phyloP scores from a whole-genome alignment of 2,113 vertebrate genomes.

The Nyctereutes procyonoides region DNA sequence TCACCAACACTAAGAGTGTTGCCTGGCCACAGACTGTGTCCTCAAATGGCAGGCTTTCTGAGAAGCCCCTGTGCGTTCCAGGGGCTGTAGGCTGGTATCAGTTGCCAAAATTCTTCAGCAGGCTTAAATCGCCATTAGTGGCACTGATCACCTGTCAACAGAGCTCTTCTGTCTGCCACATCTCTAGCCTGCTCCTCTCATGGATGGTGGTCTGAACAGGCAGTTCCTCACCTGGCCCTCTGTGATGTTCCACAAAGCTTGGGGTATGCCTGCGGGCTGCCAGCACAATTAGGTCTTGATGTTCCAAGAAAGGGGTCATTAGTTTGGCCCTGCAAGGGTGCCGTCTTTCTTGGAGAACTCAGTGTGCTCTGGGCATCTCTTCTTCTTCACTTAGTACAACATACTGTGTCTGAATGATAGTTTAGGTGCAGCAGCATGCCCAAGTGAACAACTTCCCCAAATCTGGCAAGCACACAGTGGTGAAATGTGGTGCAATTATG shows the following conservation, averaged over 20 bases:
- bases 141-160: not conserved
- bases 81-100: not conserved
- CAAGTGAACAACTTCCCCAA: not conserved
- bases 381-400: not conserved
- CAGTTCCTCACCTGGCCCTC: not conserved
- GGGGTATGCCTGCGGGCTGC: not conserved
- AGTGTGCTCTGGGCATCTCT: not conserved
- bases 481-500: not conserved
- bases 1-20: not conserved
- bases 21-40: not conserved
- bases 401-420: not conserved
- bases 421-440: not conserved
- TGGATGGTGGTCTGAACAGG: not conserved
- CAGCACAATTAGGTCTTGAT: not conserved
- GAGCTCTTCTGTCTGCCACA: not conserved
- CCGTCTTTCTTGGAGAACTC: not conserved
- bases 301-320: not conserved
- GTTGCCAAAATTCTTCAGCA: not conserved
- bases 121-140: not conserved
- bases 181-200: not conserved
- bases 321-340: not conserved
- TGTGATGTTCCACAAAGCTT: not conserved
- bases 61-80: not conserved
- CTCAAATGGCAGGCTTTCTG: not conserved
- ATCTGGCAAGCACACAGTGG: not conserved